These are phyloP conservation scores for Sylvicapra grimmia DNA, from an alignment of 2,113 vertebrate genomes.

Conservation along the genomic window DNA sequence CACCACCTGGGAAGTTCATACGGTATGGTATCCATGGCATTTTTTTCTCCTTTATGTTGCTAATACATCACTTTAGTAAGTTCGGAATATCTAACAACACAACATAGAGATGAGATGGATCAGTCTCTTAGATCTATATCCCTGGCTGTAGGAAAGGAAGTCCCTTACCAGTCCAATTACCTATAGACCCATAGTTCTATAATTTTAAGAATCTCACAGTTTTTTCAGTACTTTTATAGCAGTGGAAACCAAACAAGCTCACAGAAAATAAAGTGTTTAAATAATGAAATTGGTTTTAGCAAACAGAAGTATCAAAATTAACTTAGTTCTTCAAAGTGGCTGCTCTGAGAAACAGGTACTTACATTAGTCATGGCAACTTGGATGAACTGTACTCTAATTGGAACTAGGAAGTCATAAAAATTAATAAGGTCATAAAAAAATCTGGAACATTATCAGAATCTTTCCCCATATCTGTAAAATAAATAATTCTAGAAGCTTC, in stretches of 20 bases:
- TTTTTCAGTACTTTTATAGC: neutral
- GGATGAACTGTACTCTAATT: neutral
- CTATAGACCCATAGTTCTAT: neutral
- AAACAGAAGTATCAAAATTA: neutral
- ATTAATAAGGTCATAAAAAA: neutral
- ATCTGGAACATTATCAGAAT: neutral
- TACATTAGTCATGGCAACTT: neutral
- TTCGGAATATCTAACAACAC: neutral
- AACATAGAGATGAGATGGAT: neutral
- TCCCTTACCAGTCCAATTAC: neutral
- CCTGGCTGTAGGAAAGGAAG: neutral
- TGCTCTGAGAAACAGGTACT: neutral
- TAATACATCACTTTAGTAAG: neutral
- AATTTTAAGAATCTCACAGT: neutral
- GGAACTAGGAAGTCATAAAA: neutral
- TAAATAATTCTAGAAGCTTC: neutral
- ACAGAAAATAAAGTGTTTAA: neutral
- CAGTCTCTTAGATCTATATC: neutral
- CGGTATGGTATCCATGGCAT: neutral
- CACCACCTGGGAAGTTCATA: neutral
- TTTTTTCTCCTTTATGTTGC: neutral
- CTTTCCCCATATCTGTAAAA: neutral
- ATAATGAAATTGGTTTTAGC: neutral
- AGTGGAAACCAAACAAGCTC: neutral
- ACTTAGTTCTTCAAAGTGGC: neutral